These are phyloP conservation scores for Morelia viridis DNA, from an alignment of 2,797 vertebrate species.

Conservation along the genomic window DNA sequence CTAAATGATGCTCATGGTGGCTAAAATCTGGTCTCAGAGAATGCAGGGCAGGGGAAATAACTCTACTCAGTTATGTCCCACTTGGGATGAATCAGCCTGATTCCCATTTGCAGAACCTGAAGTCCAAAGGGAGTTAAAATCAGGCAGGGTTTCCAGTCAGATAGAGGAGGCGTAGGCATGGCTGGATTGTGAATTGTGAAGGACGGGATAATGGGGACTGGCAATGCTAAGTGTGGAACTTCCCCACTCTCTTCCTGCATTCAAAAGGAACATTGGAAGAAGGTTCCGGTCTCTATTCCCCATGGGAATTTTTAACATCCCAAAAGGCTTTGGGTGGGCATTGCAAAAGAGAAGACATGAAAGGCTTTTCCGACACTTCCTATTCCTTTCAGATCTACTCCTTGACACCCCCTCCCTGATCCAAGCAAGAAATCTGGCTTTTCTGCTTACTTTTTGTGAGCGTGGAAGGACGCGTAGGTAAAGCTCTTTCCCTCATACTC, in stretches of 20 bases:
- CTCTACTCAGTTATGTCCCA: no score
- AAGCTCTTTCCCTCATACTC: constrained; percentile 86
- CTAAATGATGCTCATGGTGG: not conserved
- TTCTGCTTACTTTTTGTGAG: constrained; percentile 81
- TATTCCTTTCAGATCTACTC: not conserved
- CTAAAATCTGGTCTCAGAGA: not conserved
- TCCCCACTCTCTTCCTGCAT: no score
- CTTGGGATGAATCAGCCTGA: no score
- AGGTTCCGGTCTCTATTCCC: not conserved
- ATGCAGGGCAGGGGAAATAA: no score
- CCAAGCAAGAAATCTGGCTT: not conserved
- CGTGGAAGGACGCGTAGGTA: constrained; percentile 83
- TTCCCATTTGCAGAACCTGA: no score
- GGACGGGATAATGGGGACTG: no score
- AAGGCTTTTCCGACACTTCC: not conserved
- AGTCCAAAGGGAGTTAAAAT: no score
- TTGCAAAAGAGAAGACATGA: not conserved
- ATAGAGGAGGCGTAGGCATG: no score
- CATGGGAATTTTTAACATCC: not conserved
- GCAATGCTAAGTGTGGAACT: no score
- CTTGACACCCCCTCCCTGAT: accelerated
- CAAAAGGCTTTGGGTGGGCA: not conserved
- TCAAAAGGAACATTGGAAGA: not conserved
- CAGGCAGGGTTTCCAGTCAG: no score
- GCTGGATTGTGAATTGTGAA: no score